phyloP scores from a whole-genome alignment of 2,797 vertebrate species.

The Rhyacichthys aspro region DNA sequence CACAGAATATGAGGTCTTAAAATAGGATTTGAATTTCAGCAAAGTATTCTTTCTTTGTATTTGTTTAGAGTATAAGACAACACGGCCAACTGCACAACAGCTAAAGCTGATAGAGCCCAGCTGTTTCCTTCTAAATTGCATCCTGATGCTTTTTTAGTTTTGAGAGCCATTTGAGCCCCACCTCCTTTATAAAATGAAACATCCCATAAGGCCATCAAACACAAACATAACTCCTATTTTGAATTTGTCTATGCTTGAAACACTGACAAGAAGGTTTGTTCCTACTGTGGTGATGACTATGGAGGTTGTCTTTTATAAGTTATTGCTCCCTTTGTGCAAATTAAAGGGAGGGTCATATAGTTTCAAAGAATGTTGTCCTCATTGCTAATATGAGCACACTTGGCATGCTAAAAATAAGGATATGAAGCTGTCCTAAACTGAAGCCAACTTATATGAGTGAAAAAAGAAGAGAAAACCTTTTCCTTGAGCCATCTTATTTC shows the following conservation, averaged over 20 bases:
- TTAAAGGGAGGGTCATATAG: conserved; percentile 9
- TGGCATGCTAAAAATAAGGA: conserved; percentile 2
- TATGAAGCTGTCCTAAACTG: conserved; percentile 1
- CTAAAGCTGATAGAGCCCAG: conserved; percentile 50
- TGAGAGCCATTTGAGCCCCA: conserved; percentile 12
- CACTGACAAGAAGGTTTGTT: conserved; percentile 7
- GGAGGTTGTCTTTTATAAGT: conserved; percentile 7
- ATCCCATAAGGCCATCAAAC: conserved; percentile 23
- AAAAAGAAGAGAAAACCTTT: neutral
- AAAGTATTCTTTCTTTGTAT: conserved; percentile 29
- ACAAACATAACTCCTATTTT: conserved; percentile 37
- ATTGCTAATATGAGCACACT: neutral
- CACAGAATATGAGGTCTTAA: conserved; percentile 26
- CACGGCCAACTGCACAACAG: conserved; percentile 40
- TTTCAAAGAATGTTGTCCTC: conserved; percentile 8
- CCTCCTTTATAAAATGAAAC: conserved; percentile 37
- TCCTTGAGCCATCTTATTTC: conserved; percentile 13
- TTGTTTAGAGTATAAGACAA: conserved; percentile 48
- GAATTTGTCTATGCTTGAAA: conserved; percentile 24
- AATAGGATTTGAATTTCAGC: conserved; percentile 32
- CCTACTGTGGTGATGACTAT: conserved; percentile 8
- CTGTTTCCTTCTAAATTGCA: conserved; percentile 44
- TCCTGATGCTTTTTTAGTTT: conserved; percentile 26
- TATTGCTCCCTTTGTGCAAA: conserved; percentile 4
- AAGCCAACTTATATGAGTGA: neutral